Evolutionary conservation across 2,888 invertebrate species (phyloP), one percentile per base, ranked within the genome.

Genomic region (Drosophila kanekoi): DNA sequence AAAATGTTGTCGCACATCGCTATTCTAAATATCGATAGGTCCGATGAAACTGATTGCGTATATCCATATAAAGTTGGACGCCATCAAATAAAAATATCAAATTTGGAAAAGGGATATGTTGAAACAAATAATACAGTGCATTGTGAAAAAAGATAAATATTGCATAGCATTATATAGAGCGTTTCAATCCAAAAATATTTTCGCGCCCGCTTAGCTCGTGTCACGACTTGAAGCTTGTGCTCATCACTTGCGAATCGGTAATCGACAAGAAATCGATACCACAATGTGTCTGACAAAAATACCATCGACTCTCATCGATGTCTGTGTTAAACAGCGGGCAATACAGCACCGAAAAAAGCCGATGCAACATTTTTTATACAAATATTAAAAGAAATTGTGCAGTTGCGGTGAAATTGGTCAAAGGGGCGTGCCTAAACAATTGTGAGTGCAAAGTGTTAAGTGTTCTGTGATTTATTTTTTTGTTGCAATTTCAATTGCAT

Each of bases 271-370:
- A 45, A 57, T 68, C 66, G 51, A 67, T 51, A 18, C 13, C 54
- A 33, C 53, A 33, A 18, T 45, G 35, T 51, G 47, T 56, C 56
- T 9, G 28, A 49, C 18, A 48, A 18, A 65, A 32, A 16, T 33
- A 56, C 49, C 54, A 70, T 73, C 77, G 64, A 60, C 52, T 53
- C 60, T 53, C 60, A 74, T 74, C 73, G 77, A 71, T 74, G 77
- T 64, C 70, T 76, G 64, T 60, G 72, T 64, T 72, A 44, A 75
- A 67, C 67, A 78, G 79, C 79, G 74, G 75, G 75, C 53, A 67
- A 78, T 67, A 63, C 56, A 73, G 75, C 79, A 73, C 62, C 79
- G 75, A 76, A 79, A 78, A 79, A 76, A 73, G 76, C 79, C 76
- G 79, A 76, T 76, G 74, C 79, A 79, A 76, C 44, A 68, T 79